A percentile compares a stretch with the other conserved stretches of the same genome.
phyloP scores from a whole-genome alignment of 2,888 invertebrate species.

The Tenthredo livida region DNA sequence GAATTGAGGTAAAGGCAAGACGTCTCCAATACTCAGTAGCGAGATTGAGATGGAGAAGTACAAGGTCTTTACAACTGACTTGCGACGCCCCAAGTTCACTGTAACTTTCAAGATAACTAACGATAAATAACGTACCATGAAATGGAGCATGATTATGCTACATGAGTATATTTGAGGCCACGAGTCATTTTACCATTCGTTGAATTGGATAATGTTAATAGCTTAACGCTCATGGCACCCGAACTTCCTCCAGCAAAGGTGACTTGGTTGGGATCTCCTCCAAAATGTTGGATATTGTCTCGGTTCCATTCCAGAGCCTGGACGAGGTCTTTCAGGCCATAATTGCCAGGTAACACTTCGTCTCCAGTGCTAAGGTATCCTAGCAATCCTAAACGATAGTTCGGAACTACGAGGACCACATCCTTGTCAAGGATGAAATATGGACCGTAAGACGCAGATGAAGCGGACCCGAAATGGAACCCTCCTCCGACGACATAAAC shows the following conservation, averaged over 20 bases:
- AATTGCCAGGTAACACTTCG: not conserved
- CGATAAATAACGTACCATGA: not conserved
- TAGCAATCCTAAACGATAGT: not conserved
- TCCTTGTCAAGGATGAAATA: not conserved
- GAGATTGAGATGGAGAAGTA: too few relatives aligned
- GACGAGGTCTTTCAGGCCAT: not conserved
- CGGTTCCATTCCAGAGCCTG: not conserved
- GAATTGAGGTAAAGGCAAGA: too few relatives aligned
- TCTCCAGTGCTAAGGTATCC: conserved; percentile 2
- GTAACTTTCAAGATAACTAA: too few relatives aligned
- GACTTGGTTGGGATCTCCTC: not conserved
- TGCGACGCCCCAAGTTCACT: too few relatives aligned
- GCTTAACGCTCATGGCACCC: not conserved
- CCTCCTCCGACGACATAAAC: not conserved
- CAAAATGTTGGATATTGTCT: not conserved
- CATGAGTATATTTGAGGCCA: not conserved
- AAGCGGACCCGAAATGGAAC: not conserved
- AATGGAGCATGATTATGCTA: not conserved
- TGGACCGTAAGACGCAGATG: not conserved
- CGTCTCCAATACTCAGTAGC: too few relatives aligned
- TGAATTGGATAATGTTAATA: not conserved
- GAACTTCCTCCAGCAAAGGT: not conserved
- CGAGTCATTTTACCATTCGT: not conserved
- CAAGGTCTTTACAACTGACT: too few relatives aligned
- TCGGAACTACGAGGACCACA: not conserved